Conservation (phyloP, 2,797 vertebrate genomes). For the Moxostoma hubbsi region DNA sequence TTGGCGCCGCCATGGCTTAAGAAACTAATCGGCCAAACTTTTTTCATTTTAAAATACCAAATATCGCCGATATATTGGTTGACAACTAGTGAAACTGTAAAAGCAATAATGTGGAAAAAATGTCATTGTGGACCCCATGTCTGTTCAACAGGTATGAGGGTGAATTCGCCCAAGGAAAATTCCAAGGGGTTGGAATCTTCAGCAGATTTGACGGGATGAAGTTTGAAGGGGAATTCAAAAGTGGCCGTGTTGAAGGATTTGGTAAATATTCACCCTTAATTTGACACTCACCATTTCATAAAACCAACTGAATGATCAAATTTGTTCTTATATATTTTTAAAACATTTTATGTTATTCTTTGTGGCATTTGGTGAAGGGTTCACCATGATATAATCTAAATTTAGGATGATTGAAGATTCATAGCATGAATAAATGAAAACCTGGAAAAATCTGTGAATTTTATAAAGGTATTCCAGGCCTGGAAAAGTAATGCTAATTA, state of each 20-base stretch:
- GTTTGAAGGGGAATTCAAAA: conserved; percentile 97
- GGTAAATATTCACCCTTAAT: conserved; percentile 75
- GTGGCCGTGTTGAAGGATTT: conserved; percentile 92
- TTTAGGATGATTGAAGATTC: neutral
- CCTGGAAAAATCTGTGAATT: too few relatives aligned
- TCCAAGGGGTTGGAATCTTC: conserved; percentile 92
- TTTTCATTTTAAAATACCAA: too few relatives aligned
- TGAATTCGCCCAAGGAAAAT: conserved; percentile 95
- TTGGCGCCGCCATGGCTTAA: too few relatives aligned
- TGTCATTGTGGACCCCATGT: neutral
- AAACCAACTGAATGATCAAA: too few relatives aligned
- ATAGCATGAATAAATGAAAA: neutral
- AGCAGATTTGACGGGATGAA: conserved; percentile 93
- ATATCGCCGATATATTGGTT: too few relatives aligned
- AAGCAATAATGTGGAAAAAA: neutral
- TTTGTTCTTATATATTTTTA: too few relatives aligned
- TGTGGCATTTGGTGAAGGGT: too few relatives aligned
- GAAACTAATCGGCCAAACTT: too few relatives aligned
- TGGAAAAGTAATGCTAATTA: conserved; percentile 3
- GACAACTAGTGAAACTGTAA: neutral
- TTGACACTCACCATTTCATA: neutral
- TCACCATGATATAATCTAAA: too few relatives aligned
- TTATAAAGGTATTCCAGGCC: neutral
- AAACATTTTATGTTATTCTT: too few relatives aligned
- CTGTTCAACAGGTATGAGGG: conserved; percentile 89